phyloP scores from a whole-genome alignment of 2,888 invertebrate genomes.

The Amiota mariae region DNA sequence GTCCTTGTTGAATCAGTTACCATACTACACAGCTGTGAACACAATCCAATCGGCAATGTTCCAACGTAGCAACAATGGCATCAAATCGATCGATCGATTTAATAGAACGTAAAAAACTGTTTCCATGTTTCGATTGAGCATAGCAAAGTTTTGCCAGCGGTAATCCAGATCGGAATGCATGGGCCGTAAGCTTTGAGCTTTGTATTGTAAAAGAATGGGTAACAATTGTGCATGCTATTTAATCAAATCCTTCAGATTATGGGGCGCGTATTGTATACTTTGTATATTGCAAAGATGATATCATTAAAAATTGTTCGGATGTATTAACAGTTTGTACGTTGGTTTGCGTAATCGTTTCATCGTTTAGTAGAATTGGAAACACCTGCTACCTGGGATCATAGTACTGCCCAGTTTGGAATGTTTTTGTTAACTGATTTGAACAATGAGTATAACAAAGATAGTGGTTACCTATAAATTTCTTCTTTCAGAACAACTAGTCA shows the following conservation, averaged over 20 bases:
- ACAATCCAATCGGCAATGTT: constrained; percentile 98
- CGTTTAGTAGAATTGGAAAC: constrained; percentile 85
- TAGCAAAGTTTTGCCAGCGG: constrained; percentile 99
- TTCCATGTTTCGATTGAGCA: constrained; percentile 94
- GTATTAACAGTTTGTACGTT: constrained; percentile 91
- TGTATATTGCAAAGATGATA: constrained; percentile 90
- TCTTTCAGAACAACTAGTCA: constrained; percentile 78
- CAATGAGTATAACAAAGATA: constrained; percentile 74
- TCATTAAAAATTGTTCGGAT: constrained; percentile 90
- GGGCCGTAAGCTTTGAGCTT: constrained; percentile 97
- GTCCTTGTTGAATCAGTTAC: constrained; percentile 91
- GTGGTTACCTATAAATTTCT: neutral
- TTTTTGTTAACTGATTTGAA: constrained; percentile 98
- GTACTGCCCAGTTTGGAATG: constrained; percentile 96
- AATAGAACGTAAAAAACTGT: constrained; percentile 86
- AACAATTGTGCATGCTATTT: constrained; percentile 93
- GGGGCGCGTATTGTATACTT: constrained; percentile 90
- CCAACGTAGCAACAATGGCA: constrained; percentile 95
- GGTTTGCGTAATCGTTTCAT: constrained; percentile 81
- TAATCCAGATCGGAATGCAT: constrained; percentile 92
- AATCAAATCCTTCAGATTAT: constrained; percentile 98
- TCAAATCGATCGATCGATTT: constrained; percentile 89
- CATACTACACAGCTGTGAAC: constrained; percentile 96
- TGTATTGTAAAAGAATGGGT: constrained; percentile 98
- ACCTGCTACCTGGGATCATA: constrained; percentile 97